A percentile compares a stretch with the other conserved stretches of the same genome.
Evolutionary conservation across 2,797 vertebrate species (phyloP).

Genomic region (Notolepis coatsorum): DNA sequence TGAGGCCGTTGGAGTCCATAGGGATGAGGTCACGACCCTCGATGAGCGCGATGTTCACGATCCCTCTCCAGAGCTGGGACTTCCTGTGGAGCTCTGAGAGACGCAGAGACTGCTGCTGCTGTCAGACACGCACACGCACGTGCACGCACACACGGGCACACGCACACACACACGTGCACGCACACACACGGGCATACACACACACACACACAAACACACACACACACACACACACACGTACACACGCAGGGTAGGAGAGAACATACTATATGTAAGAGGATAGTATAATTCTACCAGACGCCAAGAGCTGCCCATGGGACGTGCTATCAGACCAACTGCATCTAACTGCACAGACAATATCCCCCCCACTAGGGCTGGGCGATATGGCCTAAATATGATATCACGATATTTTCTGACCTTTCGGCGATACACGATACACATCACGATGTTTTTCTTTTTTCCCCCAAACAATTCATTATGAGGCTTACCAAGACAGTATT

Average conservation of each 20-base stretch:
- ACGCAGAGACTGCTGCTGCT: conserved; percentile 87
- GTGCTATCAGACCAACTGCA: too few species aligned
- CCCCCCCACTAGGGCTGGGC: too few species aligned
- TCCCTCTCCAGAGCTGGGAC: conserved; percentile 89
- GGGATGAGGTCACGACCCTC: conserved; percentile 88
- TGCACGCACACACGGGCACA: conserved; percentile 2
- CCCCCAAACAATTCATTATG: too few species aligned
- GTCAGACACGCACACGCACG: conserved; percentile 34
- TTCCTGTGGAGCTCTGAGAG: conserved; percentile 88
- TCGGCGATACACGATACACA: too few species aligned
- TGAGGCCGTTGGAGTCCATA: conserved; percentile 90
- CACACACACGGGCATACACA: background rate
- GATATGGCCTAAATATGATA: too few species aligned
- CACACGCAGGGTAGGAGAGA: background rate
- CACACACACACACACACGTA: conserved; percentile 16
- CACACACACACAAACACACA: background rate
- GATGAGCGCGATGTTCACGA: conserved; percentile 89
- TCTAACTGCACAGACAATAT: too few species aligned
- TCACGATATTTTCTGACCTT: too few species aligned
- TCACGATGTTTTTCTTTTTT: too few species aligned
- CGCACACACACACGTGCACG: background rate
- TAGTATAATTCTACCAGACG: too few species aligned
- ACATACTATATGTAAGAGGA: too few species aligned
- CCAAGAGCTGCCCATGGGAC: too few species aligned
- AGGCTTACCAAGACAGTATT: too few species aligned